Evolutionary conservation across 2,888 invertebrate species (phyloP), one percentile per base, ranked within the genome.

Genomic region (Drosophila setosimentum): DNA sequence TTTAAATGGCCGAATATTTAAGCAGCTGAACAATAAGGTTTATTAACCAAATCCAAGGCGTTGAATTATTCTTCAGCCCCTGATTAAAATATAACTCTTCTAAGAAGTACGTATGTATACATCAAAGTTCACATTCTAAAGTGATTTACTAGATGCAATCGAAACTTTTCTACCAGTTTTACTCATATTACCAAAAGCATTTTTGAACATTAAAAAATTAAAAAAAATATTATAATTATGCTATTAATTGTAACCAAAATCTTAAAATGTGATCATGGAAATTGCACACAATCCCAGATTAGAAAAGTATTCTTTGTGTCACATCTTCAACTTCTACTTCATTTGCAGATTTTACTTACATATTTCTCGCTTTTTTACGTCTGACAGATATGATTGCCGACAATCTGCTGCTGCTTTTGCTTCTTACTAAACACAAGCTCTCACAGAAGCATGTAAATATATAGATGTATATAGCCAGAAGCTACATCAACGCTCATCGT

Each of bases 331-430:
- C 29, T 18, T 50, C 27, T 18, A 37, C 49, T 35, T n/a, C 35
- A 53, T 30, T 68, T 51, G 45, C 63, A 32, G 40, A 27, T 33
- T 7, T 18, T 61, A 11, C 37, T 53, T 45, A 63, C 42, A 55
- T 32, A 45, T 27, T 8, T 27, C 13, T 55, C 2, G 8, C 16
- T 64, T 58, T 53, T 33, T 81, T 42, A n/a, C n/a, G 58, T 58
- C 67, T 61, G 62, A 60, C 48, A 37, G 67, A 49, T 60, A 48
- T 63, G 73, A 80, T 78, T 78, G 60, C 69, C 57, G 54, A 32
- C 61, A 72, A 57, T 63, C 50, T 71, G 57, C 54, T 66, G 53
- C 4, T 18, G 45, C 27, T 45, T 24, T 24, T 42, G 13, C 58
- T 67, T 27, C 11, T 10, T 42, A 3, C 21, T 30, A 29, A 40